Base-by-base conservation (phyloP, 2,888 invertebrate species). In the Sarcophaga variegata region DNA sequence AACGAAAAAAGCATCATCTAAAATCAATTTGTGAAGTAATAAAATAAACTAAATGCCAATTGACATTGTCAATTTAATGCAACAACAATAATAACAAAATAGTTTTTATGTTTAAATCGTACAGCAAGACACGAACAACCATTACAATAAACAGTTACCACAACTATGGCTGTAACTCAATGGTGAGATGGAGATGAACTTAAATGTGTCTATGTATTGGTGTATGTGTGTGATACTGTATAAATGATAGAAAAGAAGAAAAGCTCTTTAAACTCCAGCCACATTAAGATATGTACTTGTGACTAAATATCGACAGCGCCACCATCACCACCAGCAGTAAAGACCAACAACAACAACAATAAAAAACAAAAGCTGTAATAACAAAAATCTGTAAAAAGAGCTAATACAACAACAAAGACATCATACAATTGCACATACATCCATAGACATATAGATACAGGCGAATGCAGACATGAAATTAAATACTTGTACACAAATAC, bases 11-110 rank as follows among this genome's bases (percentile, higher is more conserved):
- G 20, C 63, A 81, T 83, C 74, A 62, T 66, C 67, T 62, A 74
- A 74, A 82, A 86, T 71, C 75, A 82, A 80, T 80, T 86, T 86
- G 79, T 67, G 17, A 60, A 37, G 83, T 80, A 86, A 80, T 77
- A 76, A 83, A 86, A 80, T 83, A 54, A 80, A 64, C 75, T 72
- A 47, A 82, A 86, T 83, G 76, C 47, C 86, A 76, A 72, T 83
- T 75, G 82, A 69, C 76, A 86, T 76, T 83, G 82, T 66, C 79
- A 86, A 63, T 76, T 86, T 80, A 76, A 78, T 54, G 63, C 14
- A 54, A 75, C n/a, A 64, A 47, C 14, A 47, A 71, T 14, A 49
- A 62, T 20, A 11, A 49, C 14, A 49, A 49, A 14, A 49, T 14
- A 49, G 14, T 54, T 54, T 54, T 54, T 54, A 54, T 54, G 54